Base-by-base conservation (phyloP, 2,797 vertebrate genomes). In the Gastrophryne carolinensis region DNA sequence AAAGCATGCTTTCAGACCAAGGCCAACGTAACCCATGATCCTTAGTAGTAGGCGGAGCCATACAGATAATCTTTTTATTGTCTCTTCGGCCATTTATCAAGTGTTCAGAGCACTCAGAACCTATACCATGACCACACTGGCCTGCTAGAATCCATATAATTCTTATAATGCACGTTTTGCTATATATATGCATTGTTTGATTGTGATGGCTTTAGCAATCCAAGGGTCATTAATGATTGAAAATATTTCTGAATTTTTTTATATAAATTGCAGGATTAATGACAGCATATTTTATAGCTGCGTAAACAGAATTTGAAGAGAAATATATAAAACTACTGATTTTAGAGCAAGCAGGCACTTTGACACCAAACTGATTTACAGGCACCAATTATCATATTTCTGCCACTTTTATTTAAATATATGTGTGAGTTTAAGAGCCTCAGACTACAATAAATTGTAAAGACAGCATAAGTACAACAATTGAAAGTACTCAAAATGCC, bases 391-490 rank as follows among this genome's bases (percentile, higher is more conserved):
- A 68, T 54, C 65, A 54, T 68, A 54, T 37, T 23, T 68, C 50
- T 68, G 65, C 29, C 64, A 66, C 37, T 39, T 39, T 53, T 68
- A 68, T 54, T 37, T 19, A 54, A 68, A 54, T 30, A 68, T 52
- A 54, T 68, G 32, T 68, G 32, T 26, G 30, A 54, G n/a, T 68
- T 50, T 66, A 52, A 26, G 30, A 52, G 24, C 24, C 39, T 0
- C n/a, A 34, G 29, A 68, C 50, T 54, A 10, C 17, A 54, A 54
- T 54, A 54, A 54, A 68, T 54, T 68, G 34, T 39, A 37, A 12
- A 32, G 61, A 26, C n/a, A 19, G 26, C 11, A 32, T 35, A 17
- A 12, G 32, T 54, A 26, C 49, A 68, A 54, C 23, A 32, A 49
- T 8, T 34, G 9, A n/a, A 6, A 50, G 10, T 3, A 12, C 21